Conservation (phyloP, 2,113 vertebrate species). For the Sisor rabdophorus region DNA sequence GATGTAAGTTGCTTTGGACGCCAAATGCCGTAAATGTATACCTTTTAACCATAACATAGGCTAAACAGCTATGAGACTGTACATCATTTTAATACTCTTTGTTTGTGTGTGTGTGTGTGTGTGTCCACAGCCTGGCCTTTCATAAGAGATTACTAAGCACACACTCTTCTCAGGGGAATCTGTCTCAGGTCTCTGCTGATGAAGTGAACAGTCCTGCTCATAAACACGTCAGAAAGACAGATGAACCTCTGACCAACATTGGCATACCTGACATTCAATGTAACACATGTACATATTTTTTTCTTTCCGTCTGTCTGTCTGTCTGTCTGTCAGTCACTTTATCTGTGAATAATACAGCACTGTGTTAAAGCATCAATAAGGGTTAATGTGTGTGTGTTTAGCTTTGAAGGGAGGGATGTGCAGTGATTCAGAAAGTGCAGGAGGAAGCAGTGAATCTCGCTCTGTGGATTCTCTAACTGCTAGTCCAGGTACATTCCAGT, state of each 20-base stretch:
- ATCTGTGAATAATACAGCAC: not conserved
- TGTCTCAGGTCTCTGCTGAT: slow-evolving; percentile 78
- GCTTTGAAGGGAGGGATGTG: slow-evolving; percentile 80
- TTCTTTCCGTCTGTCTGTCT: too few relatives aligned
- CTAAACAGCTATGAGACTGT: too few relatives aligned
- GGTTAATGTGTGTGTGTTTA: slow-evolving; percentile 41
- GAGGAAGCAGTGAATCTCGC: slow-evolving; percentile 93
- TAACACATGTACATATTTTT: slow-evolving; percentile 52
- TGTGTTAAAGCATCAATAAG: not conserved
- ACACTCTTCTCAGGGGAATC: slow-evolving; percentile 78
- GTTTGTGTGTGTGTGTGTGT: not conserved
- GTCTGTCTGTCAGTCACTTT: not conserved
- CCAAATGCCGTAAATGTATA: too few relatives aligned
- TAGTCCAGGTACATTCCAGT: slow-evolving; percentile 82
- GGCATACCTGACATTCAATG: slow-evolving; percentile 77
- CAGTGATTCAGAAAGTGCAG: slow-evolving; percentile 95
- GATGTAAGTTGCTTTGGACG: too few relatives aligned
- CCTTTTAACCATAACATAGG: too few relatives aligned
- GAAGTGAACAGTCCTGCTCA: slow-evolving; percentile 72
- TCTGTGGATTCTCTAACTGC: slow-evolving; percentile 96
- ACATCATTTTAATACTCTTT: too few relatives aligned
- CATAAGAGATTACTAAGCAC: slow-evolving; percentile 72
- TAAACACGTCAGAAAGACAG: slow-evolving; percentile 66
- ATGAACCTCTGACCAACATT: slow-evolving; percentile 79
- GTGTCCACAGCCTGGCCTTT: slow-evolving; percentile 68